Percentiles rank a stretch among this genome's conserved stretches.
Evolutionary conservation across 1,140 invertebrate genomes (phyloP).

Genomic region (Nebria ingens): DNA sequence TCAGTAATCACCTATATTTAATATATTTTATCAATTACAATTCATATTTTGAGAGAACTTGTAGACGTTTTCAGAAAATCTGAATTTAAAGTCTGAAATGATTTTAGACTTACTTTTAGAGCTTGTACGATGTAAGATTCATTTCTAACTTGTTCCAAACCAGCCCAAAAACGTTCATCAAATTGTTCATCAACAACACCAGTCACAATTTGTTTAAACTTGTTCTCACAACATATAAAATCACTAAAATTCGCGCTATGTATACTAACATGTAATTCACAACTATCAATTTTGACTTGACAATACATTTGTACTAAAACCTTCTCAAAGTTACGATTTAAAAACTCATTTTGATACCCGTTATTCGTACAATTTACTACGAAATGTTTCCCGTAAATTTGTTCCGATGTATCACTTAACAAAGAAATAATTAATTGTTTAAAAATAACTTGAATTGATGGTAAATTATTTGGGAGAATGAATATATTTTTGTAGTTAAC

Average conservation of each 20-base stretch:
- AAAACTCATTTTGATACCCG: too few species aligned
- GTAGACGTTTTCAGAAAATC: too few species aligned
- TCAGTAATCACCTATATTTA: neutral
- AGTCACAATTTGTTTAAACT: neutral
- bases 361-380: neutral
- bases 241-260: neutral
- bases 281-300: neutral
- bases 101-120: neutral
- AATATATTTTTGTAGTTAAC: neutral
- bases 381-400: neutral
- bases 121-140: neutral
- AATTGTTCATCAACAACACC: neutral
- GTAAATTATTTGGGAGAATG: neutral
- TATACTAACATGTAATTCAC: neutral
- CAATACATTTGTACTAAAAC: too few species aligned
- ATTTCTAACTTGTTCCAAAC: neutral
- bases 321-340: too few species aligned
- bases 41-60: neutral
- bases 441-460: neutral
- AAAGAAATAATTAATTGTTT: neutral
- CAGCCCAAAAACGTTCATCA: neutral
- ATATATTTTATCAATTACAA: neutral
- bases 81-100: too few species aligned
- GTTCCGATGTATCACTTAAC: neutral
- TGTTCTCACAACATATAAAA: neutral